phyloP scores from a whole-genome alignment of 2,888 invertebrate genomes.

The Panopea generosa region DNA sequence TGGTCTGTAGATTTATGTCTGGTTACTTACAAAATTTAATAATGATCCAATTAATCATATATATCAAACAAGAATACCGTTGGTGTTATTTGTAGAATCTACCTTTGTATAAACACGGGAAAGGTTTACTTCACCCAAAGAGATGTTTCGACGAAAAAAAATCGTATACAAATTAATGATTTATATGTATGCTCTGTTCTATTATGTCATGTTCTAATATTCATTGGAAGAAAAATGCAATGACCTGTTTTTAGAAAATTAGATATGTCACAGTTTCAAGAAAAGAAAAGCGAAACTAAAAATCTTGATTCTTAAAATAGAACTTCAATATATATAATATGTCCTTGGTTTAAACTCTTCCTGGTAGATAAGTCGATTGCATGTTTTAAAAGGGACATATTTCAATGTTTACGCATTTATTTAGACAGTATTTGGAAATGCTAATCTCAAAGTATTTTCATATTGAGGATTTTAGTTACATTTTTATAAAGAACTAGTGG shows the following conservation, averaged over 20 bases:
- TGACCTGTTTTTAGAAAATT: slow-evolving; percentile 3
- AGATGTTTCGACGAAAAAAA: slow-evolving; percentile 2
- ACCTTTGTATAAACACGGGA: slow-evolving; percentile 1
- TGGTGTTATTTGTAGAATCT: slow-evolving; percentile 1
- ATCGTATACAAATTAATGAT: slow-evolving; percentile 1
- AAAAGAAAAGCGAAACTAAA: slow-evolving; percentile 3
- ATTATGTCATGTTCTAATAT: slow-evolving; percentile 1
- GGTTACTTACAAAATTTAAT: no score
- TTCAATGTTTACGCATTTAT: slow-evolving; percentile 3
- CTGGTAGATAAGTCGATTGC: slow-evolving; percentile 3
- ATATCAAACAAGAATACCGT: slow-evolving; percentile 3
- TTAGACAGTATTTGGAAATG: slow-evolving; percentile 2
- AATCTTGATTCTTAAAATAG: slow-evolving; percentile 1
- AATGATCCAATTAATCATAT: slow-evolving; percentile 2
- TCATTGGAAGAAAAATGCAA: slow-evolving; percentile 3
- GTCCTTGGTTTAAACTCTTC: slow-evolving; percentile 3
- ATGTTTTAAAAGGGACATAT: slow-evolving; percentile 3
- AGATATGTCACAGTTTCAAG: slow-evolving; percentile 2
- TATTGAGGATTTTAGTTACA: slow-evolving; percentile 3
- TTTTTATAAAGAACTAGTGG: slow-evolving; percentile 3
- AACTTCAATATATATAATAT: slow-evolving; percentile 1
- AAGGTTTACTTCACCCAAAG: slow-evolving; percentile 3
- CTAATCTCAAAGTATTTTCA: no score
- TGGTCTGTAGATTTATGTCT: no score
- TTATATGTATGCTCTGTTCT: slow-evolving; percentile 3